Evolutionary conservation across 2,797 vertebrate species (phyloP).

Genomic region (Pelochelys cantorii): DNA sequence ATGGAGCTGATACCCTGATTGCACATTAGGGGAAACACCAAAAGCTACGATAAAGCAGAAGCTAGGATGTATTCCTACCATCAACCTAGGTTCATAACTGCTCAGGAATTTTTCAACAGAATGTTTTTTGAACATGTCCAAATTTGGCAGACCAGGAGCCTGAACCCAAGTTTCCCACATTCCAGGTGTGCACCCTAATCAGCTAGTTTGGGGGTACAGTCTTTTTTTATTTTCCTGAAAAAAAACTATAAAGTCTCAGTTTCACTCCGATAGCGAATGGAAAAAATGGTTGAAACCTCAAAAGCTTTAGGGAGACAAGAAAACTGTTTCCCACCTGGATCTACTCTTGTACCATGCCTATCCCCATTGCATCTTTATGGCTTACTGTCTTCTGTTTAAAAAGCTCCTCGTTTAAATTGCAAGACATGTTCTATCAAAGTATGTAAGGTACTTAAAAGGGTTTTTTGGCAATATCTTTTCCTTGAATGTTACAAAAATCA

Average conservation of each 20-base stretch:
- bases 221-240: no score
- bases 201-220: neutral
- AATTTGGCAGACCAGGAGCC: neutral
- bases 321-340: neutral
- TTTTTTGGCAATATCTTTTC: neutral
- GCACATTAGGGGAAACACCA: neutral
- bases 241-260: neutral
- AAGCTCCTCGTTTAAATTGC: neutral
- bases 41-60: neutral
- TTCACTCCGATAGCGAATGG: neutral
- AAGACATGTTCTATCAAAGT: neutral
- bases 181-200: neutral
- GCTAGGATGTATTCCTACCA: rapidly evolving
- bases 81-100: rapidly evolving
- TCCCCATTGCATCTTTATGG: neutral
- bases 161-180: neutral
- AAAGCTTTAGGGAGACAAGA: neutral
- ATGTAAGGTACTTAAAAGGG: rapidly evolving
- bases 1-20: neutral
- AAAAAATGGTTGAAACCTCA: neutral
- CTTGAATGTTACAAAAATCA: neutral
- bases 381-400: rapidly evolving
- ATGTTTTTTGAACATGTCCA: neutral
- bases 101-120: neutral
- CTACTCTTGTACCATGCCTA: neutral